Conservation (phyloP, 2,888 invertebrate genomes). For the Flexamia atlantica region DNA sequence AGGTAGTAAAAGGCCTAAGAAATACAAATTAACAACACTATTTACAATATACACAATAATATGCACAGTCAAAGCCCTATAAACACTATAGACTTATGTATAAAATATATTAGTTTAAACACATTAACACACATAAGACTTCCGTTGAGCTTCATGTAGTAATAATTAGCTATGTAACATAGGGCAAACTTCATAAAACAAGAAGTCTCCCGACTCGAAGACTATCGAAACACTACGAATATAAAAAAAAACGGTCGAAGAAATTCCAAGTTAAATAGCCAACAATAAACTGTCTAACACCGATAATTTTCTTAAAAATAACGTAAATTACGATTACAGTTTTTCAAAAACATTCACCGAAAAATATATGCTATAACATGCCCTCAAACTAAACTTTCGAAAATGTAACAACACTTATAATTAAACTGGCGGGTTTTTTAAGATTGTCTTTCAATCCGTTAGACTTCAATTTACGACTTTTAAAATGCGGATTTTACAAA, state of each 20-base stretch:
- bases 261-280: constrained; percentile 46
- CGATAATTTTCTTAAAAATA: constrained; percentile 49
- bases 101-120: constrained; percentile 53
- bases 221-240: constrained; percentile 36
- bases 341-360: constrained; percentile 57
- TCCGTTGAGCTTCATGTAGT: constrained; percentile 56
- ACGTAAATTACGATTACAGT: constrained; percentile 38
- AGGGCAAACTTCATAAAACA: constrained; percentile 20
- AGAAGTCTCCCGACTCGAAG: constrained; percentile 11
- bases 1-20: constrained; percentile 49
- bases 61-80: constrained; percentile 58
- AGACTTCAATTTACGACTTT: neutral
- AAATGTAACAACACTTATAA: constrained; percentile 57
- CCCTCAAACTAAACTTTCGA: constrained; percentile 52
- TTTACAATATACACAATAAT: constrained; percentile 58
- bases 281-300: constrained; percentile 51
- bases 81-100: constrained; percentile 58
- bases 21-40: constrained; percentile 50
- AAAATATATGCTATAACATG: constrained; percentile 57
- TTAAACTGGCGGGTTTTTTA: constrained; percentile 38
- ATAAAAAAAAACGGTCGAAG: constrained; percentile 7
- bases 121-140: constrained; percentile 55
- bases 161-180: constrained; percentile 39
- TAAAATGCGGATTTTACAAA: constrained; percentile 40
- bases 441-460: constrained; percentile 50